Base-by-base conservation (phyloP, 2,888 invertebrate species). In the Mimachlamys varia region DNA sequence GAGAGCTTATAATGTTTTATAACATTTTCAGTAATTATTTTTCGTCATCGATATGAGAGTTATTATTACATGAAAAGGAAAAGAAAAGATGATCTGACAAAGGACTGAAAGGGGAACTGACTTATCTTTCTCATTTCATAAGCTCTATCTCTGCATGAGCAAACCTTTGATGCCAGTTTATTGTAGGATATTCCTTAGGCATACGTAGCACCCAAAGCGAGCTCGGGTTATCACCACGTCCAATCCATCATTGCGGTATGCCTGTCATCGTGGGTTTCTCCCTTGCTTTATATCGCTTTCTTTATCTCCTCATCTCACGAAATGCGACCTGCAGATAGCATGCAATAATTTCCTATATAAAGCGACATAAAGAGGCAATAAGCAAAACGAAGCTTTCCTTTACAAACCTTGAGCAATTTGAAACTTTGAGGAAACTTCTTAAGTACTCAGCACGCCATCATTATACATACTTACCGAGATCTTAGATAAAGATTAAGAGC, bases 121-220 rank as follows among this genome's bases (percentile, higher is more conserved):
- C 76, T 76, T 76, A 76, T 76, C 76, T 76, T 33, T 76, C 76
- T 76, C 76, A 76, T 76, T 76, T 76, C 76, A 76, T 76, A 76
- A 76, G 76, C 76, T 76, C 76, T 76, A 90, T 89, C 90, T 90
- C 89, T 55, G 90, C 90, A 87, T 90, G 90, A 55, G 50, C 89
- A 44, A 87, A 22, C 88, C 90, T 90, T 90, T 90, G 90, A 90
- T 88, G 90, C 90, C 89, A 53, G 89, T 89, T 55, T 53, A 89
- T 90, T 87, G 89, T 90, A 87, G 88, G 90, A 90, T 90, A 88
- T 88, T 37, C 50, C 38, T 87, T 53, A 27, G 87, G 87, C 50
- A 5, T 53, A 19, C 33, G 27, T 49, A 55, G 87, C 89, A 90
- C 87, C 87, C 89, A 76, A 38, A 89, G 37, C 55, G 27, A 33